Conservation (phyloP, 2,888 invertebrate genomes). For the Orgyia antiqua region DNA sequence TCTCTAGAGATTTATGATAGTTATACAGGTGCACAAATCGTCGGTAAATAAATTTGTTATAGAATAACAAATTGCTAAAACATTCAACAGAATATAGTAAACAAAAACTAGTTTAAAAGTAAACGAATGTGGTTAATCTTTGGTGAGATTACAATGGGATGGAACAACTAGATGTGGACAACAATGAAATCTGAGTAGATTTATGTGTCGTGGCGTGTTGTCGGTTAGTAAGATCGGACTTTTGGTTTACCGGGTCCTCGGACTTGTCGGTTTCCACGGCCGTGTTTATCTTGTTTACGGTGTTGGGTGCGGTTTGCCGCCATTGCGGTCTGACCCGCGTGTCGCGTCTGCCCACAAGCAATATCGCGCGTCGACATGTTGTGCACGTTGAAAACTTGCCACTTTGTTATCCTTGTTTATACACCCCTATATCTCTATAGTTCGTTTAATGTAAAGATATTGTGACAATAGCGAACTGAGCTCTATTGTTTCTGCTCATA, state of each 20-base stretch:
- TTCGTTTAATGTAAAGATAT: conserved; percentile 14
- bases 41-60: too few relatives aligned
- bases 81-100: neutral
- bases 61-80: neutral
- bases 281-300: conserved; percentile 60
- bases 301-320: conserved; percentile 29
- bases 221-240: conserved; percentile 19
- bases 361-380: conserved; percentile 31
- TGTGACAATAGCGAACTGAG: too few relatives aligned
- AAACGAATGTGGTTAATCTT: conserved; percentile 29
- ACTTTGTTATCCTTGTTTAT: conserved; percentile 27
- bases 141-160: conserved; percentile 36
- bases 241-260: conserved; percentile 12
- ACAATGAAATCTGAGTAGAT: conserved; percentile 55
- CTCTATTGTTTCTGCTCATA: too few relatives aligned
- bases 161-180: conserved; percentile 37
- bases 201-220: conserved; percentile 48
- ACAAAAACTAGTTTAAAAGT: conserved; percentile 16
- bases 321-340: conserved; percentile 8
- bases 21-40: too few relatives aligned
- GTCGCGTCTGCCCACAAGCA: conserved; percentile 34
- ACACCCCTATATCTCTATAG: conserved; percentile 21
- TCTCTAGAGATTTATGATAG: too few relatives aligned
- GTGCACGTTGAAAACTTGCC: conserved; percentile 27
- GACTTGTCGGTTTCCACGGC: conserved; percentile 13